Percentiles rank a stretch among this genome's conserved stretches.
Conservation (phyloP, 2,113 vertebrate species). For the Tenebrosternarchus preto region DNA sequence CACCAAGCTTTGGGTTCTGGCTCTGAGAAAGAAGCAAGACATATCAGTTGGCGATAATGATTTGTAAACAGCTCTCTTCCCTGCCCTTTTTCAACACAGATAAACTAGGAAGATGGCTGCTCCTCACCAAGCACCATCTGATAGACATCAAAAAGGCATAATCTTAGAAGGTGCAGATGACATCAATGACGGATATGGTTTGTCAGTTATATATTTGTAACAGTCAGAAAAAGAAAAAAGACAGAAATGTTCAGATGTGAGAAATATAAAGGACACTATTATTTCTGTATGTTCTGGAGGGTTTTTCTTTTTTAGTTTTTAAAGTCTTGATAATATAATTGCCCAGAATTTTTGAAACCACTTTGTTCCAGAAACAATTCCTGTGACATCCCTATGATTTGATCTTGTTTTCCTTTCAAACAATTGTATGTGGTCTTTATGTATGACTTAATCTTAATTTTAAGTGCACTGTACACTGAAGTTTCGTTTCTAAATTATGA, state of each 20-base stretch:
- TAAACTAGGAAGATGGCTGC: slow-evolving; percentile 36
- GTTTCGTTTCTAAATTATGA: not conserved
- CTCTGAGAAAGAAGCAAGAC: slow-evolving; percentile 18
- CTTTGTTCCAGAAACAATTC: not conserved
- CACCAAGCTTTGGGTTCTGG: slow-evolving; percentile 22
- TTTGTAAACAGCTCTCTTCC: slow-evolving; percentile 49
- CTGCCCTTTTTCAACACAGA: slow-evolving; percentile 22
- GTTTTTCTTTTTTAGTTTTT: too few relatives aligned
- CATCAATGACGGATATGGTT: slow-evolving; percentile 5
- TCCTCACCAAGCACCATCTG: slow-evolving; percentile 26
- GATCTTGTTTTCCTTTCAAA: not conserved
- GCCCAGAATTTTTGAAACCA: too few relatives aligned
- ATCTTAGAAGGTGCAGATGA: slow-evolving; percentile 43
- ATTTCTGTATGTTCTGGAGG: not conserved
- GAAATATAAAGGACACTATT: not conserved
- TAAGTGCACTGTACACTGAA: not conserved
- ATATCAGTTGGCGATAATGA: slow-evolving; percentile 52
- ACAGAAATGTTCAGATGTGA: not conserved
- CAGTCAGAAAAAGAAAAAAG: not conserved
- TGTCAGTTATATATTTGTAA: slow-evolving; percentile 21
- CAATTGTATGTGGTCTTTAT: not conserved
- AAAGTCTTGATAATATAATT: too few relatives aligned
- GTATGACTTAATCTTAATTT: not conserved
- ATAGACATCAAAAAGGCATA: slow-evolving; percentile 45
- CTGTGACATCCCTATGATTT: not conserved